phyloP scores from a whole-genome alignment of 2,888 invertebrate species.

The Parthenolecanium corni region DNA sequence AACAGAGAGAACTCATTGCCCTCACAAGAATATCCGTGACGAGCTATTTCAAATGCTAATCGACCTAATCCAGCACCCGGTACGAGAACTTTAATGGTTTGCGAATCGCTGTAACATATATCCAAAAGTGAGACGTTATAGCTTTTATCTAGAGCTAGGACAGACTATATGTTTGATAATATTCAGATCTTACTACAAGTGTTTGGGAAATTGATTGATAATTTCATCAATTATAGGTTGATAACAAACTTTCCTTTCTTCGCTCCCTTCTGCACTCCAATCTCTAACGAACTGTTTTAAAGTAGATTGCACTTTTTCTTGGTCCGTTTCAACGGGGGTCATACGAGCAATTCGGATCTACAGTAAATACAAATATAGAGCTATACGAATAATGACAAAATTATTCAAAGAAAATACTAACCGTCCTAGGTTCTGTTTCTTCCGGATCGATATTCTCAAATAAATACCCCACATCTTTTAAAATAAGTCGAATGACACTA shows the following conservation, averaged over 20 bases:
- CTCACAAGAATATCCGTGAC: conserved; percentile 78
- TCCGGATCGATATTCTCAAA: conserved; percentile 55
- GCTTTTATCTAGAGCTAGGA: background rate
- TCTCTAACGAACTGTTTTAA: conserved; percentile 94
- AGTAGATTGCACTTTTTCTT: conserved; percentile 69
- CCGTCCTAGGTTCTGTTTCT: conserved; percentile 23
- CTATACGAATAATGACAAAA: background rate
- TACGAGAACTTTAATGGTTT: conserved; percentile 63
- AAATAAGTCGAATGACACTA: conserved; percentile 54
- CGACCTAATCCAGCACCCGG: conserved; percentile 95
- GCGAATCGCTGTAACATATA: conserved; percentile 38
- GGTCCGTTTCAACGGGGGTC: conserved; percentile 31
- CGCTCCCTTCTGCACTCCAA: conserved; percentile 77
- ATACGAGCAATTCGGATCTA: conserved; percentile 19
- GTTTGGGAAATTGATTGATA: conserved; percentile 54
- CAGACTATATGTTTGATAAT: background rate
- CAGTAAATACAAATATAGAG: background rate
- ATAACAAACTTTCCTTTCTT: conserved; percentile 77
- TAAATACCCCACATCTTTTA: conserved; percentile 67
- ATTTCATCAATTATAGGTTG: conserved; percentile 79
- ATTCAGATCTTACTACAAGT: conserved; percentile 37
- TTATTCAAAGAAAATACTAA: conserved; percentile 1
- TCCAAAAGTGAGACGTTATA: background rate
- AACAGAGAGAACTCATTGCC: conserved; percentile 97
- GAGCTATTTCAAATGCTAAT: conserved; percentile 86